A percentile compares a stretch with the other conserved stretches of the same genome.
phyloP scores from a whole-genome alignment of 2,888 invertebrate species.

The Epistrophella euchroma region DNA sequence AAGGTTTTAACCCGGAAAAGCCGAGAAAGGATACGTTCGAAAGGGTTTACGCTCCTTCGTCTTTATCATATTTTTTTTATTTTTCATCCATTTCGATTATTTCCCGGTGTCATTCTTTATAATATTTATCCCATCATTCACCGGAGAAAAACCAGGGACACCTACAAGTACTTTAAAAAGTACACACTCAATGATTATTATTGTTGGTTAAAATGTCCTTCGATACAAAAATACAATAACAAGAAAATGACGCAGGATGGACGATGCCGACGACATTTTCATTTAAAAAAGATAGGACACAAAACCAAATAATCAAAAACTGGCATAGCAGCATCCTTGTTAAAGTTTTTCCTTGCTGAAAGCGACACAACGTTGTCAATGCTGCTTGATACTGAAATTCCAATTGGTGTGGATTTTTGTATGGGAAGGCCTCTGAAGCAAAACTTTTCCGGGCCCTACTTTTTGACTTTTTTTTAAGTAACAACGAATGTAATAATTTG shows the following conservation, averaged over 20 bases:
- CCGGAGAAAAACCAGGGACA: background rate
- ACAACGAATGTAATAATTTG: no score
- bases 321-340: conserved; percentile 63
- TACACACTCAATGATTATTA: conserved; percentile 72
- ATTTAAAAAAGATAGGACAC: conserved; percentile 25
- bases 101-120: conserved; percentile 22
- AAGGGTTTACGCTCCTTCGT: conserved; percentile 46
- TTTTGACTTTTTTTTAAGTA: no score
- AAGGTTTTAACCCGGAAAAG: conserved; percentile 70
- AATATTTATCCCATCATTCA: conserved; percentile 45
- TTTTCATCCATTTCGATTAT: background rate
- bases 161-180: conserved; percentile 56
- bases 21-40: conserved; percentile 69
- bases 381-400: conserved; percentile 36
- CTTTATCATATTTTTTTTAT: conserved; percentile 35
- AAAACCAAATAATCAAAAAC: background rate
- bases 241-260: conserved; percentile 62
- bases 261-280: conserved; percentile 43
- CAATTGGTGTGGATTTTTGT: conserved; percentile 10
- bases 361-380: conserved; percentile 53
- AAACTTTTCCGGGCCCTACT: background rate
- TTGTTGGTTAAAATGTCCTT: conserved; percentile 72
- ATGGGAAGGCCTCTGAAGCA: background rate
- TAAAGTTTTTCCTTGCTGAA: conserved; percentile 47
- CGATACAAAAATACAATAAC: conserved; percentile 17